Conservation (phyloP, 2,113 vertebrate genomes). For the Sakesphorus luctuosus region DNA sequence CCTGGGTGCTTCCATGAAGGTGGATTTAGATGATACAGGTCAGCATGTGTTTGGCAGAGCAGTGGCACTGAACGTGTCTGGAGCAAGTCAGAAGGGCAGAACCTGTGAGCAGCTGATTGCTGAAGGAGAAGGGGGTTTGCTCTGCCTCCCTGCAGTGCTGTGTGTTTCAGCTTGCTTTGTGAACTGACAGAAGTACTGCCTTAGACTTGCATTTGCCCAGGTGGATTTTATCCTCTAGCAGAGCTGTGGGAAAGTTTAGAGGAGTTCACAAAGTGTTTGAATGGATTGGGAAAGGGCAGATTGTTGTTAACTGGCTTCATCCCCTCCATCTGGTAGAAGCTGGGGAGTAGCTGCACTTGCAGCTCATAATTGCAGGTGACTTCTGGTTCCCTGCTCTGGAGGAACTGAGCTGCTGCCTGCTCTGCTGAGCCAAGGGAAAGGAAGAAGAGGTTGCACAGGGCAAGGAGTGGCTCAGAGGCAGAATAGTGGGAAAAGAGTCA, state of each 20-base stretch:
- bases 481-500: neutral
- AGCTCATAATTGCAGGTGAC: neutral
- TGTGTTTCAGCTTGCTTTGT: neutral
- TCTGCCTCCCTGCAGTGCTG: neutral
- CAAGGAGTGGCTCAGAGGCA: neutral
- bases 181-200: neutral
- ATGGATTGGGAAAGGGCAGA: neutral
- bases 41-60: neutral
- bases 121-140: neutral
- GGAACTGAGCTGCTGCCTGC: neutral
- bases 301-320: neutral
- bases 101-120: accelerated
- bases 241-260: neutral
- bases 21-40: neutral
- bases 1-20: neutral
- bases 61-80: neutral
- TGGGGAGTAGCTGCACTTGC: neutral
- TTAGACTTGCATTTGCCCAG: neutral
- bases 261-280: neutral
- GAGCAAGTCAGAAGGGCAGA: neutral
- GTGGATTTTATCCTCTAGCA: neutral
- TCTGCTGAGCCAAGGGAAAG: neutral
- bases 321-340: neutral
- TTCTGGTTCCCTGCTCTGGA: neutral
- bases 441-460: neutral